A percentile compares a stretch with the other conserved stretches of the same genome.
phyloP scores from a whole-genome alignment of 2,888 invertebrate genomes.

The Melikaiella ostensackeni region DNA sequence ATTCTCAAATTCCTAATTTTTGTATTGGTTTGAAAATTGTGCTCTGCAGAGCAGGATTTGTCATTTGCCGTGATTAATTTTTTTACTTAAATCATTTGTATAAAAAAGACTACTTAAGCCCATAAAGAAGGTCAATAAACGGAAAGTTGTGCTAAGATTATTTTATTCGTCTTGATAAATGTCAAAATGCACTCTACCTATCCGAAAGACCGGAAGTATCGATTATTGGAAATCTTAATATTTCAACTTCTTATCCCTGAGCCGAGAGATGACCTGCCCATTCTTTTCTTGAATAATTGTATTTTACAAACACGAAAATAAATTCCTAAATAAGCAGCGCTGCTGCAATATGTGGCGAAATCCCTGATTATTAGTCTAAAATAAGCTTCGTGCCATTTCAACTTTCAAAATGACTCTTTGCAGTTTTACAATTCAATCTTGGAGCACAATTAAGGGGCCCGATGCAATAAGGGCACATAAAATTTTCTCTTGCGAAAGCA shows the following conservation, averaged over 20 bases:
- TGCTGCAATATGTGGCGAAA: not conserved
- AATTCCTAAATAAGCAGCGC: not conserved
- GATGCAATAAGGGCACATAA: no score
- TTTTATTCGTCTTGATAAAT: not conserved
- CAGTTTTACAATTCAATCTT: not conserved
- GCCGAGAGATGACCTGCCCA: conserved; percentile 39
- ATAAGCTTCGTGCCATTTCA: not conserved
- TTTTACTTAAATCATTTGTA: not conserved
- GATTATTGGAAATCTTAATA: conserved; percentile 19
- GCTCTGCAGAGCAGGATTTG: not conserved
- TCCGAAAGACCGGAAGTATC: conserved; percentile 23
- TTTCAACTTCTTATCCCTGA: conserved; percentile 50
- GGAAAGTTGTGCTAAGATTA: not conserved
- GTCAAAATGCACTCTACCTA: not conserved
- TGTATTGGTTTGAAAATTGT: not conserved
- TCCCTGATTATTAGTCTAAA: conserved; percentile 1
- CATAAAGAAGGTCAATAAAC: conserved; percentile 2
- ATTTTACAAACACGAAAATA: not conserved
- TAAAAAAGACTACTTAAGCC: not conserved
- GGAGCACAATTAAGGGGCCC: not conserved
- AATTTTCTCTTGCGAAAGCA: no score
- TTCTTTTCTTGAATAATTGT: conserved; percentile 1
- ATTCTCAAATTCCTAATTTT: not conserved
- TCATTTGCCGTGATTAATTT: not conserved
- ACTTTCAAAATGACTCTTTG: not conserved